Base-by-base conservation (phyloP, 2,113 vertebrate genomes). In the Phalacrocorax pelagicus region DNA sequence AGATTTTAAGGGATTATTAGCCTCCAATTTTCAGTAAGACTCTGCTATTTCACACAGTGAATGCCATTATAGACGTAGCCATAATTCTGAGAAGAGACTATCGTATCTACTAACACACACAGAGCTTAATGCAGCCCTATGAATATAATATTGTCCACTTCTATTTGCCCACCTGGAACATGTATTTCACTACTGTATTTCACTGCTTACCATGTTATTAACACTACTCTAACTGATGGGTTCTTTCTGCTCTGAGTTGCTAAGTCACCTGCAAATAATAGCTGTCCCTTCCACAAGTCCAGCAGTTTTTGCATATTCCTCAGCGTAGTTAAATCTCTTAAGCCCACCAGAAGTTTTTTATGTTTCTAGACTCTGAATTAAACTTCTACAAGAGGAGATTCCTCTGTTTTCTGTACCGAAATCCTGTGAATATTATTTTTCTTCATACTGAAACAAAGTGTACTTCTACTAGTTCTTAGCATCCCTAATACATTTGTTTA, bases 1-100 rank as follows among this genome's bases (percentile, higher is more conserved):
- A 58, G 77, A 74, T 86, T 92, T 86, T 88, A 70, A 71, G 67
- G 86, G 17, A 88, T 71, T 77, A 81, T 81, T 90, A 93, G 12
- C 24, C 49, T 81, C 91, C 36, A 67, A 12, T 86, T 92, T 93
- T 61, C 54, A 73, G 10, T 58, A 47, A 72, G 52, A 72, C 8
- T 79, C 30, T 55, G 12, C 5, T 71, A 17, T 79, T 90, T 91
- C 55, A 52, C 18, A 63, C 10, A 82, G 13, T 62, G 44, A 92
- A 70, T 63, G 20, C 3, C 44, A 38, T 72, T 94, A 67, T 13
- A 78, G 34, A 24, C 32, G 52, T 22, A 70, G 29, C 6, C 24
- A 46, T 88, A 90, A 86, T 81, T 79, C 71, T 90, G n/a, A 38
- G 42, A 86, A 81, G 24, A 58, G 19, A 9, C 3, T 59, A 16